Evolutionary conservation across 2,888 invertebrate genomes (phyloP), one percentile per base, ranked within the genome.

Genomic region (Cacoxenus indagator): DNA sequence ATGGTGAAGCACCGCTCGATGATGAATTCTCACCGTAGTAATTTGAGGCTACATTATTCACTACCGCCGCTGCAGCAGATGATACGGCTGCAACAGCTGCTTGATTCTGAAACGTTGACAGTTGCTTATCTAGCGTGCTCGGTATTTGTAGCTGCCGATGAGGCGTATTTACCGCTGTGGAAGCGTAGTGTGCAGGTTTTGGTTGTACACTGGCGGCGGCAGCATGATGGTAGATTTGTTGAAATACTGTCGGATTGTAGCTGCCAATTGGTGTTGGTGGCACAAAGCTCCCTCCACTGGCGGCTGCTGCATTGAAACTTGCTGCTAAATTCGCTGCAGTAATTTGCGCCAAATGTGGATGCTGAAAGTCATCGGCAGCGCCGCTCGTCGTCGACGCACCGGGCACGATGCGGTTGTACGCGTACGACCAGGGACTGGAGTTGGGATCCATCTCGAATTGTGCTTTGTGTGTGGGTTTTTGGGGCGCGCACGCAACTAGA

Each of bases 341-440:
- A 27, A 86, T 84, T 87, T 91, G 89, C 85, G 93, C 89, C 86
- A 92, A 89, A 87, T 92, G 91, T 88, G 92, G 91, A 89, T 92
- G 92, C 88, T 93, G 91, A 87, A 92, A 90, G 87, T 92, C 91
- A 83, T 91, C 91, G 88, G 91, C 90, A 85, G 92, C 90, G 87
- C 93, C 90, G 54, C 80, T 78, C 87, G 92, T 91, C 83, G 92
- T 91, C 86, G 92, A 91, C 78, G 92, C 92, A 82, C 93, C 90
- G 87, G 92, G 92, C 67, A 88, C 86, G 88, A 95, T 90, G 84
- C 95, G 93, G 90, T 95, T 95, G 91, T 95, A 95, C 81, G 94
- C 93, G 87, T 92, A 92, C 87, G 93, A 92, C 95, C 95, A 95
- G 90, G 95, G 94, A 90, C 94, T 94, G 89, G 94, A 94, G 75